A percentile compares a stretch with the other conserved stretches of the same genome.
Evolutionary conservation across 2,113 vertebrate species (phyloP).

Genomic region (Lonchura striata): DNA sequence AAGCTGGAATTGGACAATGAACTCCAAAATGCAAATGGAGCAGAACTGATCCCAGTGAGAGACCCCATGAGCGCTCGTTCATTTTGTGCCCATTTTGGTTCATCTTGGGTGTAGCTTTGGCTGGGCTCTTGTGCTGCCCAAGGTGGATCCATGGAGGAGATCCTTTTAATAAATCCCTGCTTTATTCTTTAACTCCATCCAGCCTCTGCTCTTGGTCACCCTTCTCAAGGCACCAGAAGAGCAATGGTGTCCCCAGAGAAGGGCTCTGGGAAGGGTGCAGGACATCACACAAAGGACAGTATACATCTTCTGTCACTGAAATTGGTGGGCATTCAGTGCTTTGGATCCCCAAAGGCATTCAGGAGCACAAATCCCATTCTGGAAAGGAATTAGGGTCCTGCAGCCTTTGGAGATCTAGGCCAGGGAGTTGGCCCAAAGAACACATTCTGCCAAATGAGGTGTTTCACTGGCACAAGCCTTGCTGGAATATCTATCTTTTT

Average conservation of each 20-base stretch:
- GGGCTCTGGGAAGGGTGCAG: not conserved
- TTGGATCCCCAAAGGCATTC: slow-evolving; percentile 6
- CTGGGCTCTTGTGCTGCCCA: not conserved
- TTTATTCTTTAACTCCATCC: not conserved
- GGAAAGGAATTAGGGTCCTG: not conserved
- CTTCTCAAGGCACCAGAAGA: not conserved
- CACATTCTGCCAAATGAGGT: not conserved
- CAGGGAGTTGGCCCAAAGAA: not conserved
- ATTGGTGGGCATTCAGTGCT: not conserved
- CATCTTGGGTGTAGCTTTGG: not conserved
- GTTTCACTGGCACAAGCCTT: not conserved
- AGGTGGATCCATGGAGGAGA: not conserved
- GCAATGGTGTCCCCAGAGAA: not conserved
- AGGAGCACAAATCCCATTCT: slow-evolving; percentile 24
- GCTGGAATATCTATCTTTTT: not conserved
- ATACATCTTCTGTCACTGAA: not conserved
- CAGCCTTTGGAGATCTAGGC: slow-evolving; percentile 30
- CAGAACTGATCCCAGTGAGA: not conserved
- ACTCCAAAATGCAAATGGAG: not conserved
- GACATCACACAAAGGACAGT: not conserved
- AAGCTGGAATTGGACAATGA: not conserved
- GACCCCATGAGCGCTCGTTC: fast-evolving
- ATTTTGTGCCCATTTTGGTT: not conserved
- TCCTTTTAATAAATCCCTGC: not conserved
- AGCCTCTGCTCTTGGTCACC: no score